Percentiles rank a stretch among this genome's conserved stretches.
phyloP scores from a whole-genome alignment of 2,797 vertebrate species.

The Rhabdophis nuchalis region DNA sequence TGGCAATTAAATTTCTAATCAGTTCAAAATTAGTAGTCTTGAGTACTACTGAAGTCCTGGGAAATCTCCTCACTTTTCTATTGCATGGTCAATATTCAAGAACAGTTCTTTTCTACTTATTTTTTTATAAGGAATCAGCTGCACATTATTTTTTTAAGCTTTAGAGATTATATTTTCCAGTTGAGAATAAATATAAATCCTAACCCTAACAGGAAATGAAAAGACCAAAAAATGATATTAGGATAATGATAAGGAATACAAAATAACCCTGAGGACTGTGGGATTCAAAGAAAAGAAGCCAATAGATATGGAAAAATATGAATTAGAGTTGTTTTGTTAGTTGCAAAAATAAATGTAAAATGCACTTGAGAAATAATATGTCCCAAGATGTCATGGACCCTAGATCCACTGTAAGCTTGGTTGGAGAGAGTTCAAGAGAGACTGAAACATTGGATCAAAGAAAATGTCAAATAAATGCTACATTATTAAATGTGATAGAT shows the following conservation, averaged over 20 bases:
- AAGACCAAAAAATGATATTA: constrained; percentile 6
- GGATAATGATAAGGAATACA: constrained; percentile 36
- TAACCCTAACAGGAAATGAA: neutral
- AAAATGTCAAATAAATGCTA: neutral
- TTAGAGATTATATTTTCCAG: neutral
- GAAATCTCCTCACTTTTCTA: neutral
- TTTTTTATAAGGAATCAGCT: neutral
- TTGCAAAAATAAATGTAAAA: constrained; percentile 26
- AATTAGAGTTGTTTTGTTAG: constrained; percentile 15
- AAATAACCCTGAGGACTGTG: constrained; percentile 12
- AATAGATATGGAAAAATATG: neutral
- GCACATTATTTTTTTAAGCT: neutral
- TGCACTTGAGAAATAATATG: constrained; percentile 8
- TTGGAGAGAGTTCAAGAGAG: neutral
- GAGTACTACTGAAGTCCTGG: neutral
- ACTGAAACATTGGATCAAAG: neutral
- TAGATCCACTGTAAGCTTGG: neutral
- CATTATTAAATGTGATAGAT: neutral
- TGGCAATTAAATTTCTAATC: neutral
- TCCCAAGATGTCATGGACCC: constrained; percentile 9
- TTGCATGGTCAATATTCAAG: neutral
- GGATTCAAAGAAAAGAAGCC: constrained; percentile 17
- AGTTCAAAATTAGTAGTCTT: neutral
- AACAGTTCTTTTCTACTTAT: neutral
- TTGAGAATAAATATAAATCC: constrained; percentile 3